phyloP scores from a whole-genome alignment of 2,888 invertebrate species.

The Trachelus iudaicus region DNA sequence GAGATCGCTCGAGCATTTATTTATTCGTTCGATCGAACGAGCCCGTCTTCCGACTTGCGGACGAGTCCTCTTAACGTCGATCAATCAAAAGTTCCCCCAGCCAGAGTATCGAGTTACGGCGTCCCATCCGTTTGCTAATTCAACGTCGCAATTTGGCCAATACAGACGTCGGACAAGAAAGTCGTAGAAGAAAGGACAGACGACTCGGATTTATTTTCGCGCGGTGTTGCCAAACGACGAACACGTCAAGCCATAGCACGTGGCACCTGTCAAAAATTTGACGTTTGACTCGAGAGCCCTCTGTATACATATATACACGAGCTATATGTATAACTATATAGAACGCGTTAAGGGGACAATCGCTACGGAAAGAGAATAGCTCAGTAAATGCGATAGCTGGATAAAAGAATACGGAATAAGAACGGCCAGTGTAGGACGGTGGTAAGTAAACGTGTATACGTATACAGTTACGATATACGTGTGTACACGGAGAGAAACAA shows the following conservation, averaged over 20 bases:
- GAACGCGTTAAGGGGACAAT: constrained; percentile 44
- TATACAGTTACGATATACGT: constrained; percentile 11
- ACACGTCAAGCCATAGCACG: too few relatives aligned
- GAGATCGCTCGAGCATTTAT: too few relatives aligned
- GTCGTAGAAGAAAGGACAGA: too few relatives aligned
- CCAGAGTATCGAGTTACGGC: constrained; percentile 42
- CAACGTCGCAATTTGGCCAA: too few relatives aligned
- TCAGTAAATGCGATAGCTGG: constrained; percentile 53
- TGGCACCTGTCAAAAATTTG: too few relatives aligned
- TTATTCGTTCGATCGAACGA: constrained; percentile 26
- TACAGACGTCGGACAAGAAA: too few relatives aligned
- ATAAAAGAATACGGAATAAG: constrained; percentile 59
- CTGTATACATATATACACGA: too few relatives aligned
- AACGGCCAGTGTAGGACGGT: constrained; percentile 27
- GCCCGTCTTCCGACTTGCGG: too few relatives aligned
- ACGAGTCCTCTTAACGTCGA: constrained; percentile 12
- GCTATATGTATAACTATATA: background rate
- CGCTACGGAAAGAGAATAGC: constrained; percentile 52
- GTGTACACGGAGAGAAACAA: constrained; percentile 12
- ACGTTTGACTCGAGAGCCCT: too few relatives aligned
- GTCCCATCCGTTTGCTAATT: background rate
- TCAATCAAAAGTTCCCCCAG: constrained; percentile 40
- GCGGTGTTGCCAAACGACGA: too few relatives aligned
- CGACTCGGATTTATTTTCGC: too few relatives aligned
- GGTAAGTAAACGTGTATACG: background rate